These are phyloP conservation scores for Coremacera marginata DNA, from an alignment of 2,888 invertebrate genomes.

Conservation along the genomic window DNA sequence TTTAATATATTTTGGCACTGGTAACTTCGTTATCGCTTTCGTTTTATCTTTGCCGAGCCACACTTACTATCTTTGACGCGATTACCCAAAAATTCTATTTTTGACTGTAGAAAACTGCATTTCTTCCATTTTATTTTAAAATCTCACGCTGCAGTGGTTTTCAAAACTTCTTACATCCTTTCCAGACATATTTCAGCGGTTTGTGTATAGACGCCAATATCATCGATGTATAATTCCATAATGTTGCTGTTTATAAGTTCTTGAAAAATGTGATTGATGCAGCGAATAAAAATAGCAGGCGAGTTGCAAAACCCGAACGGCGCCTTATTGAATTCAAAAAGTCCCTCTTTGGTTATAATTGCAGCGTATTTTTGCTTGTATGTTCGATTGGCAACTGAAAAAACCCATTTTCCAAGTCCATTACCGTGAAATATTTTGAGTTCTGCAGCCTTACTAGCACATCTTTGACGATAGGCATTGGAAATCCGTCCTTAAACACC, in stretches of 20 bases:
- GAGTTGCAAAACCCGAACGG: not conserved
- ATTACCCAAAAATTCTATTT: too few relatives aligned
- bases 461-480: too few relatives aligned
- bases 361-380: slow-evolving; percentile 35
- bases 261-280: not conserved
- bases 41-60: not conserved
- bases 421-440: too few relatives aligned
- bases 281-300: not conserved
- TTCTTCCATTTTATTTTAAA: not conserved
- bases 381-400: slow-evolving; percentile 36
- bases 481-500: too few relatives aligned
- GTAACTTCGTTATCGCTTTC: too few relatives aligned
- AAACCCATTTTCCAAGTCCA: too few relatives aligned
- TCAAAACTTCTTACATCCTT: not conserved
- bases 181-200: too few relatives aligned
- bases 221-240: too few relatives aligned
- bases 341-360: slow-evolving; percentile 28
- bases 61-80: too few relatives aligned
- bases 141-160: not conserved
- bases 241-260: not conserved
- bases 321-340: slow-evolving; percentile 40
- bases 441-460: too few relatives aligned
- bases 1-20: too few relatives aligned
- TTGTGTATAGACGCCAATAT: too few relatives aligned
- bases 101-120: not conserved